Conservation (phyloP, 2,888 invertebrate genomes). For the Keiferia lycopersicella region DNA sequence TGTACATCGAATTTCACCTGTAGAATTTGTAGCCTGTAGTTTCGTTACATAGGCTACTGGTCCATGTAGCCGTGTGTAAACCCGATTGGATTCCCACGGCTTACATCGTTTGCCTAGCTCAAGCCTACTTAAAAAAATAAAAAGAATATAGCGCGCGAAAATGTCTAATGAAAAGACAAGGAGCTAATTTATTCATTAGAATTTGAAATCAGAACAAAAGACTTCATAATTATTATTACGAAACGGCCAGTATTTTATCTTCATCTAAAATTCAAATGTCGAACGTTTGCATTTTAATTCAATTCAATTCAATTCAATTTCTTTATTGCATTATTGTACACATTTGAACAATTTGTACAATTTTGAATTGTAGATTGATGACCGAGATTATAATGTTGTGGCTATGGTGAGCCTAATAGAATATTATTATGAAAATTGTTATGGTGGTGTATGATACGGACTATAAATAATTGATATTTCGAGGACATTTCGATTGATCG, state of each 20-base stretch:
- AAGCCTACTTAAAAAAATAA: not conserved
- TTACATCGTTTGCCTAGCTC: slow-evolving; percentile 1
- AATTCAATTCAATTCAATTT: too few relatives aligned
- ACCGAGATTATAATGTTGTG: slow-evolving; percentile 5
- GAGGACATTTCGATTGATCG: too few relatives aligned
- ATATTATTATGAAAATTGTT: too few relatives aligned
- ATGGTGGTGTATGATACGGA: too few relatives aligned
- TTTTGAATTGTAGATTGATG: slow-evolving; percentile 14
- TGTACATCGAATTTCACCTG: too few relatives aligned
- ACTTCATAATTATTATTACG: slow-evolving; percentile 6
- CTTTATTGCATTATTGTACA: too few relatives aligned
- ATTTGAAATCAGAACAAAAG: slow-evolving; percentile 13
- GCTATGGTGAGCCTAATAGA: too few relatives aligned
- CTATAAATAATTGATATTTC: too few relatives aligned
- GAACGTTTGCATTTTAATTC: slow-evolving; percentile 11
- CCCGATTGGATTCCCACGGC: not conserved
- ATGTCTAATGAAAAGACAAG: not conserved
- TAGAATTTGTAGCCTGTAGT: too few relatives aligned
- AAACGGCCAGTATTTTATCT: slow-evolving; percentile 8
- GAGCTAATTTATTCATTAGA: not conserved
- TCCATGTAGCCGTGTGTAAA: not conserved
- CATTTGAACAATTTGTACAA: too few relatives aligned
- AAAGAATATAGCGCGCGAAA: not conserved
- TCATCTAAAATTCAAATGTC: slow-evolving; percentile 18
- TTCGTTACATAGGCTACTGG: too few relatives aligned